A percentile compares a stretch with the other conserved stretches of the same genome.
phyloP scores from a whole-genome alignment of 1,140 invertebrate species.

The Diorhabda sublineata region DNA sequence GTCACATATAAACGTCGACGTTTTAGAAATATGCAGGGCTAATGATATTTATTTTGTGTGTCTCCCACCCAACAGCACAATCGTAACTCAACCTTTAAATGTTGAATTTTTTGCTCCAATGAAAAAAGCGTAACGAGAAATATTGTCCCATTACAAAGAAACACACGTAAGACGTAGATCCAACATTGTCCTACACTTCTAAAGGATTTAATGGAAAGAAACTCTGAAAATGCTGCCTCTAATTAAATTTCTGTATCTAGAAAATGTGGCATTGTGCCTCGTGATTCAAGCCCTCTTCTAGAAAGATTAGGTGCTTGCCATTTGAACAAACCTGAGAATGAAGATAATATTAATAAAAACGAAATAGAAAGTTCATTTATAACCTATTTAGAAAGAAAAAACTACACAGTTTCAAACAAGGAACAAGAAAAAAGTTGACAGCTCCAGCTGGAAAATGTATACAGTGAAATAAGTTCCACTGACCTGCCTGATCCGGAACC shows the following conservation, averaged over 20 bases:
- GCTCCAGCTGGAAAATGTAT: neutral
- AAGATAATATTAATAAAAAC: neutral
- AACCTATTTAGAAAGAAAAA: neutral
- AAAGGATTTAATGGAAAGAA: neutral
- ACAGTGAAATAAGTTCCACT: neutral
- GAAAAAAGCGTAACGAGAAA: slow-evolving; percentile 12
- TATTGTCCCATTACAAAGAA: neutral
- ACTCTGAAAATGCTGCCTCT: neutral
- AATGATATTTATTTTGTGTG: slow-evolving; percentile 43
- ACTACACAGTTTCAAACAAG: neutral
- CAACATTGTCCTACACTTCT: too few relatives aligned
- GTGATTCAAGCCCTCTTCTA: neutral
- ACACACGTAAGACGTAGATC: neutral
- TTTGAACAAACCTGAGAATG: neutral
- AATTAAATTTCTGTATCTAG: neutral
- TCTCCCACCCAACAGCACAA: slow-evolving; percentile 11
- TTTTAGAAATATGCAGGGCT: slow-evolving; percentile 30
- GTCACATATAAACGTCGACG: neutral
- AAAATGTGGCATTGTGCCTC: neutral
- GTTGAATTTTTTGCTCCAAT: slow-evolving; percentile 17
- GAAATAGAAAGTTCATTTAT: neutral
- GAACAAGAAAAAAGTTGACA: neutral
- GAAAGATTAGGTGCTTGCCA: neutral
- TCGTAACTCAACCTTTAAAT: slow-evolving; percentile 12
- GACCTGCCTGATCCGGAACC: neutral